Base-by-base conservation (phyloP, 1,140 invertebrate species). In the Pogonomyrmex californicus region DNA sequence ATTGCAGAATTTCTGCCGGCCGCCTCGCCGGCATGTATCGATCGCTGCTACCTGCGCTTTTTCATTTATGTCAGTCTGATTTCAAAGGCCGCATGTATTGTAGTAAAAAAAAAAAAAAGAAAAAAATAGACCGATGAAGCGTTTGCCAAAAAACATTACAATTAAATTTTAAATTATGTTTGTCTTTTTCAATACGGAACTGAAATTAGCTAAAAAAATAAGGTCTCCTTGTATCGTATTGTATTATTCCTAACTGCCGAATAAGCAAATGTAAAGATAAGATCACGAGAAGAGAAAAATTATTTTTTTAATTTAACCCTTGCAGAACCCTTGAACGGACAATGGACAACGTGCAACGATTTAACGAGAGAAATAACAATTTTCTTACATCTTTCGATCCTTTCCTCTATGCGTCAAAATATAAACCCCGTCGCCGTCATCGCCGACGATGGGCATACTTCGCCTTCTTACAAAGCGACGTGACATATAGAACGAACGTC, bases 401-500 rank as follows among this genome's bases (percentile, higher is more conserved):
- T 30, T 3, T 33, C 65, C n/a, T 78, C 60, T 41, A 60, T n/a
- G 54, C 30, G 6, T 23, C 56, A 10, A 68, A 68, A 54, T 17
- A 30, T 23, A 60, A 65, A 73, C 14, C 38, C 23, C 36, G 23
- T 71, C 56, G 41, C 4, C 65, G 51, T 7, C 36, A 12, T 5
- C 63, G 36, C 6, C 33, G n/a, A 6, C 66, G 51, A 60, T 12
- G 30, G 65, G 49, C 30, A 47, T 38, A 49, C 60, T 38, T 4
- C 68, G n/a, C 17, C 66, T 73, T 82, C 41, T 73, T 73, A 60
- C 54, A 77, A 54, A 62, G 77, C 47, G 73, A 78, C 83, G 23
- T 0, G 71, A 90, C 87, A 49, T 47, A 49, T 12, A 30, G 51
- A 83, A 89, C 77, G 87, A 88, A 68, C 77, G 71, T 81, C 77